These are phyloP conservation scores for Malacoraja senta DNA, from an alignment of 2,797 vertebrate genomes.

Conservation along the genomic window DNA sequence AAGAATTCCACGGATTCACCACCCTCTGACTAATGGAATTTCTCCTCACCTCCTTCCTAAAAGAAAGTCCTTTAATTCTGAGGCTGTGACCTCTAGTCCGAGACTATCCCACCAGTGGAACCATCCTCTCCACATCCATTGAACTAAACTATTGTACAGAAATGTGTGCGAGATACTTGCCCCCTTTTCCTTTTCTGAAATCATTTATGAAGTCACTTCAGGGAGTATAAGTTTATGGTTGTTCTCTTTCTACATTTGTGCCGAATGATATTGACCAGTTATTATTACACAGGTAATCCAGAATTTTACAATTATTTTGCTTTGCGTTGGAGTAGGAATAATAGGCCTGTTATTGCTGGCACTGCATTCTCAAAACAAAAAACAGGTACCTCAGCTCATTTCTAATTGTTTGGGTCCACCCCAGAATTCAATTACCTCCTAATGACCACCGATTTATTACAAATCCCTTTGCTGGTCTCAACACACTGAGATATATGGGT, in stretches of 20 bases:
- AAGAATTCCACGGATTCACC: too few relatives aligned
- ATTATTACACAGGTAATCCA: neutral
- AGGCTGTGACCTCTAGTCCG: too few relatives aligned
- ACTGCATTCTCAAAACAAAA: neutral
- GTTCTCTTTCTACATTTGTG: neutral
- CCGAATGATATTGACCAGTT: neutral
- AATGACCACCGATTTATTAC: slow-evolving; percentile 2
- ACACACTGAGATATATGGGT: neutral
- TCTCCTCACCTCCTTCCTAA: too few relatives aligned
- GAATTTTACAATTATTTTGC: neutral
- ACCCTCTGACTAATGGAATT: too few relatives aligned
- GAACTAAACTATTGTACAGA: neutral
- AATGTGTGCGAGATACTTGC: neutral
- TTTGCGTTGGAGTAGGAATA: neutral
- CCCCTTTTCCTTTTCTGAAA: too few relatives aligned
- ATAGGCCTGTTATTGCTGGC: neutral
- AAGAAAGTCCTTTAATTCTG: too few relatives aligned
- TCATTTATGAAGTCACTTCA: neutral
- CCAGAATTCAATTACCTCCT: too few relatives aligned
- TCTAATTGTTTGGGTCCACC: neutral
- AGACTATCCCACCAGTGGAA: too few relatives aligned
- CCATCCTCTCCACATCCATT: too few relatives aligned
- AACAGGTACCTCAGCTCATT: neutral
- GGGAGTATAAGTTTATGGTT: neutral
- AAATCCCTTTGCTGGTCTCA: neutral